These are phyloP conservation scores for Solea senegalensis DNA, from an alignment of 2,113 vertebrate genomes.

Conservation along the genomic window DNA sequence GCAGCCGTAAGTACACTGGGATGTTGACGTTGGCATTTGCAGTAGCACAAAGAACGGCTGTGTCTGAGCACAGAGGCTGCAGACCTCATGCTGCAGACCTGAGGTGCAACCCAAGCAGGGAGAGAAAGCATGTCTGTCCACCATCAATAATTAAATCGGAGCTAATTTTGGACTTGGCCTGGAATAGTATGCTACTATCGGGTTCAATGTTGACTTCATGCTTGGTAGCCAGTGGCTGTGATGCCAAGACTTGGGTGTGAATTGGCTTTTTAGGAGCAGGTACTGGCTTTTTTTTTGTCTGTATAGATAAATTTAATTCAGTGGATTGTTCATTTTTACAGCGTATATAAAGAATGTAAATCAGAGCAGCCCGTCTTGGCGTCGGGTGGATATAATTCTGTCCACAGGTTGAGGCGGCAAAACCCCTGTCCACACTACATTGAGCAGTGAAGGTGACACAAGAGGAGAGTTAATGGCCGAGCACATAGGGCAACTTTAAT, in stretches of 20 bases:
- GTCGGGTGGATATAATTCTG: conserved; percentile 10
- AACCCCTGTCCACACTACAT: conserved; percentile 8
- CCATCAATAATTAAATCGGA: conserved; percentile 44
- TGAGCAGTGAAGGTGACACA: conserved; percentile 46
- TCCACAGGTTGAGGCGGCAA: not conserved
- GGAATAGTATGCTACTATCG: conserved; percentile 37
- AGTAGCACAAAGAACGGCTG: not conserved
- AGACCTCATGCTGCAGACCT: not conserved
- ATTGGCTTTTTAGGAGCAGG: conserved; percentile 4
- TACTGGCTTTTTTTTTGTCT: not conserved
- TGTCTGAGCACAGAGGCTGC: not conserved
- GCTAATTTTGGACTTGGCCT: conserved; percentile 39
- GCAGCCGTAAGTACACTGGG: not conserved
- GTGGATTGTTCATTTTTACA: conserved; percentile 45
- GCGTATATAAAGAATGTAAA: conserved; percentile 44
- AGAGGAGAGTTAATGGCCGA: conserved; percentile 50
- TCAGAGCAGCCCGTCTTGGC: conserved; percentile 27
- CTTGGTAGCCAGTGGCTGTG: conserved; percentile 6
- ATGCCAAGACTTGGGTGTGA: not conserved
- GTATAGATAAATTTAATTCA: conserved; percentile 26
- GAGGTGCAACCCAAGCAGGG: conserved; percentile 26
- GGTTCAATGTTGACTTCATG: conserved; percentile 28
- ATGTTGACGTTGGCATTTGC: not conserved
- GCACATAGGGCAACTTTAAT: conserved; percentile 49
- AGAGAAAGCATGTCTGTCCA: conserved; percentile 26